Conservation (phyloP, 1,140 invertebrate genomes). For the Euura lappo region DNA sequence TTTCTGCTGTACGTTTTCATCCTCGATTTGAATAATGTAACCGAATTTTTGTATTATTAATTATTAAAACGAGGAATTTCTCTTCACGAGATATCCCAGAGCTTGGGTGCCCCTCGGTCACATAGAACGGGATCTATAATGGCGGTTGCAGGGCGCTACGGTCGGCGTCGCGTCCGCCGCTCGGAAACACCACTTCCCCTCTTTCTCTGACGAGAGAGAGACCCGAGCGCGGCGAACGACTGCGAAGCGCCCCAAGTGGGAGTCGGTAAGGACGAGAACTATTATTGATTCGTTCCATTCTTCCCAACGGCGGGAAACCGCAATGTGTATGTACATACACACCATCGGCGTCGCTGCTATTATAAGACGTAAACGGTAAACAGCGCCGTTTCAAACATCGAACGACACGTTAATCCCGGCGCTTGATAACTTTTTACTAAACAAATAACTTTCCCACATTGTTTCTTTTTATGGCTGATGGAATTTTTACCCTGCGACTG, state of each 20-base stretch:
- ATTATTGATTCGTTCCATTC: slow-evolving; percentile 34
- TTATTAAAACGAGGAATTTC: background rate
- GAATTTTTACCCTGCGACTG: no score
- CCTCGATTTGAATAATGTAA: slow-evolving; percentile 9
- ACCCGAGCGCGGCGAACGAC: background rate
- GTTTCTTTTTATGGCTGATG: no score
- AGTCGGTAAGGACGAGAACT: slow-evolving; percentile 40
- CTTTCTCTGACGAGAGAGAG: background rate
- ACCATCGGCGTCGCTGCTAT: background rate
- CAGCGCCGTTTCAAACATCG: background rate
- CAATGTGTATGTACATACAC: background rate
- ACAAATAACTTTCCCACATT: no score
- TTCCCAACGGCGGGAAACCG: background rate
- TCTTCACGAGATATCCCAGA: background rate
- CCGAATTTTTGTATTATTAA: slow-evolving; percentile 11
- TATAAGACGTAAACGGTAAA: background rate
- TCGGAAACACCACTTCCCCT: background rate
- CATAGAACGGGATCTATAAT: slow-evolving; percentile 61
- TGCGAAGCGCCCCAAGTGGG: slow-evolving; percentile 10
- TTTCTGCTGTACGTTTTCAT: slow-evolving; percentile 61
- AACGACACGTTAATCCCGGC: background rate
- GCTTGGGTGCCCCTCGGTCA: slow-evolving; percentile 47
- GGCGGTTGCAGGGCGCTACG: slow-evolving; percentile 36
- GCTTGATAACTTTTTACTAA: no score
- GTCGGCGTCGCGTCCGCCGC: background rate